These are phyloP conservation scores for Bombus fervidus DNA, from an alignment of 1,140 invertebrate species.

Conservation along the genomic window DNA sequence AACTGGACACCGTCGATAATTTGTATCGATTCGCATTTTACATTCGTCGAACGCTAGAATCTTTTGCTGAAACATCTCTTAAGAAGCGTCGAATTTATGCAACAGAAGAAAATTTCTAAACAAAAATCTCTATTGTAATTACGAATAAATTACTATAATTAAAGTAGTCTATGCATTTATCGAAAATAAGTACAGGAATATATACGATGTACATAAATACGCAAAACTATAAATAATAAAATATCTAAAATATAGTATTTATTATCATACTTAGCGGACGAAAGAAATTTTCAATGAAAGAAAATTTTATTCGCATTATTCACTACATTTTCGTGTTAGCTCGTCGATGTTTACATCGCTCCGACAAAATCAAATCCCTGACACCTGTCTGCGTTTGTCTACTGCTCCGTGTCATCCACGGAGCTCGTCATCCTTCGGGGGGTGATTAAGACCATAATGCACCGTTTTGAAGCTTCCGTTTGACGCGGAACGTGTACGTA, in stretches of 20 bases:
- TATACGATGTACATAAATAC: too few relatives aligned
- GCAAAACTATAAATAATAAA: too few relatives aligned
- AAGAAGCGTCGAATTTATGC: background rate
- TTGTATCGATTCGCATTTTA: background rate
- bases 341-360: too few relatives aligned
- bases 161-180: background rate
- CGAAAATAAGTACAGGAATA: too few relatives aligned
- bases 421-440: slow-evolving; percentile 53
- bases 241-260: too few relatives aligned
- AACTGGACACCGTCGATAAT: background rate
- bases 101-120: background rate
- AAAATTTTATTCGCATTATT: background rate
- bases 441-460: slow-evolving; percentile 56
- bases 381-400: slow-evolving; percentile 4
- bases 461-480: slow-evolving; percentile 7
- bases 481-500: slow-evolving; percentile 35
- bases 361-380: background rate
- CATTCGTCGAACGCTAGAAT: background rate
- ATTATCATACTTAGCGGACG: too few relatives aligned
- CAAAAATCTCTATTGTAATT: background rate
- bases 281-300: too few relatives aligned
- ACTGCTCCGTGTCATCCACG: slow-evolving; percentile 6
- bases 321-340: background rate
- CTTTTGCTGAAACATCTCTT: background rate
- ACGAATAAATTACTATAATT: background rate